Base-by-base conservation (phyloP, 1,140 invertebrate genomes). In the Argopecten irradians region DNA sequence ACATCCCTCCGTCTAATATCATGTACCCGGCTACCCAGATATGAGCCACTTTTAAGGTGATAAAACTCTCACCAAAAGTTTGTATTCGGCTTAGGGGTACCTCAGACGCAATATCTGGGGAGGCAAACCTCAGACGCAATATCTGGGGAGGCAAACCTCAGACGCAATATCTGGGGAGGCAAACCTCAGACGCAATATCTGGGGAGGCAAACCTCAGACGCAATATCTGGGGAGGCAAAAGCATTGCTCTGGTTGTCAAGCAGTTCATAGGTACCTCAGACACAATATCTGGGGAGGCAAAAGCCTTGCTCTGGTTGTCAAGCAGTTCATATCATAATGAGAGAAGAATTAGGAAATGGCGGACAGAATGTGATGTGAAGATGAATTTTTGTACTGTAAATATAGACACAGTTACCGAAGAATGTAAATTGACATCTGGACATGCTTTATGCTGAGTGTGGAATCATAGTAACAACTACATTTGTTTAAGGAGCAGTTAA, bases 11-110 rank as follows among this genome's bases (percentile, higher is more conserved):
- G n/a, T n/a, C 55, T 3, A 5, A 71, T 71, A 71, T 16, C 19
- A 1, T 71, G 19, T 71, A 71, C 55, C 55, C 22, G 28, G 55
- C 55, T 71, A 71, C 55, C 55, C 22, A 5, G 55, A 71, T 71
- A 71, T 71, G 55, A 8, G 22, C 22, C n/a, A 71, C n/a, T 71
- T 71, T 71, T 22, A 71, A 71, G 55, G 55, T 71, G 55, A 71
- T 71, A 71, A 71, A 71, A 71, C 55, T 71, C 55, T 71, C 55
- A 71, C 55, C 55, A 5, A 28, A 71, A n/a, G 55, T 71, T 71
- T 71, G n/a, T 71, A 28, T n/a, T 28, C 55, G 22, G 7, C 22
- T 71, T 71, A 5, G 22, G 14, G 8, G 55, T 71, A 71, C 55
- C 55, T 28, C n/a, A n/a, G 55, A 1, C 5, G n/a, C 28, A n/a